Conservation (phyloP, 2,113 vertebrate genomes). For the Podiceps cristatus region DNA sequence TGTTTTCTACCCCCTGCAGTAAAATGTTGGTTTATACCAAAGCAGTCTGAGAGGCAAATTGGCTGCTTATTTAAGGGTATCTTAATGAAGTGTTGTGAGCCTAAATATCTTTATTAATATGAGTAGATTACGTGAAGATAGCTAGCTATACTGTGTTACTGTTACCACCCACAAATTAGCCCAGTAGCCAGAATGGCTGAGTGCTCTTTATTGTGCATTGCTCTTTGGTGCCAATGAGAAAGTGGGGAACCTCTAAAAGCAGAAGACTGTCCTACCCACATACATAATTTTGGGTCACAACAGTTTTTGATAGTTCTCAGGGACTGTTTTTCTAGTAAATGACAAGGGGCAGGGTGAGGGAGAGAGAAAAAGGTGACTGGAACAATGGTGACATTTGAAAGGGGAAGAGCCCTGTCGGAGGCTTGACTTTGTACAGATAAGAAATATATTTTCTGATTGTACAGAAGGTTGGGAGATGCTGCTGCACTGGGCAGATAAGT, state of each 20-base stretch:
- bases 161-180: background rate
- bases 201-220: background rate
- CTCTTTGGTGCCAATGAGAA: background rate
- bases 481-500: slow-evolving; percentile 61
- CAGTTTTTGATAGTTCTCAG: background rate
- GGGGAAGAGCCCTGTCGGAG: slow-evolving; percentile 41
- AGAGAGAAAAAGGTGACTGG: background rate
- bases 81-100: slow-evolving; percentile 3
- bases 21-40: slow-evolving; percentile 9
- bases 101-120: background rate
- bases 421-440: slow-evolving; percentile 56
- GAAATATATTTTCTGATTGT: slow-evolving; percentile 60
- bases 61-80: slow-evolving; percentile 4
- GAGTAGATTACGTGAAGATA: background rate
- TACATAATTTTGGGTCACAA: background rate
- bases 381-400: slow-evolving; percentile 58
- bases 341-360: background rate
- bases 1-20: background rate
- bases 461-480: slow-evolving; percentile 18
- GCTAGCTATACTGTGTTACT: background rate
- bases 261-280: background rate
- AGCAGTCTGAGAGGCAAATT: background rate
- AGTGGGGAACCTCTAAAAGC: background rate
- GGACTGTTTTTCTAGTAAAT: background rate
- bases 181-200: background rate